Base-by-base conservation (phyloP, 2,113 vertebrate genomes). In the Heterotis niloticus region DNA sequence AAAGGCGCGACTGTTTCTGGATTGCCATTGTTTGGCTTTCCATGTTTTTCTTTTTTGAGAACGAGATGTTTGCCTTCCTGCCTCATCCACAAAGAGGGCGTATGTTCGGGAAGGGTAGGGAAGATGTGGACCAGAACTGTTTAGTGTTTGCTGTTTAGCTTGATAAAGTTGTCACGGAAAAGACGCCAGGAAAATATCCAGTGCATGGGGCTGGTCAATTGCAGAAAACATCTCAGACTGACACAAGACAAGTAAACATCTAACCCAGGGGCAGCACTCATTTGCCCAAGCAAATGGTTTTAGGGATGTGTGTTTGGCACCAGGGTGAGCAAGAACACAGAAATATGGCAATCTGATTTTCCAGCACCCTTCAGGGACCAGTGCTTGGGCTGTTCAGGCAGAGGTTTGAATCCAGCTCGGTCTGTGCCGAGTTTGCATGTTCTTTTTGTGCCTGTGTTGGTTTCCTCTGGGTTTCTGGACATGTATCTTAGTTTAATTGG, bases 131-230 rank as follows among this genome's bases (percentile, higher is more conserved):
- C 79, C 82, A 83, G 85, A 83, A 87, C 87, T 90, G 84, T 44
- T 44, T 44, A 44, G 34, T 44, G 34, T 44, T 44, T 44, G 34
- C 87, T 89, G 86, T 90, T 91, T 88, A 89, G 90, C 84, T 89
- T 89, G 91, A 93, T 93, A 91, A 93, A 94, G 92, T 93, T 93
- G 92, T 92, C 92, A 93, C 93, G 91, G 93, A 80, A 81, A 94
- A 91, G 81, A 86, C 90, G 92, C 90, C 87, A 81, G 79, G 90
- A 88, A 90, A 88, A 83, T 79, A 82, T 79, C 87, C 88, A 83
- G 83, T 89, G 86, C 90, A 85, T 91, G 92, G 90, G 89, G 86
- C 79, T 83, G 87, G 85, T 74, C 92, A 90, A 92, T 91, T 89
- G 88, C 85, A 90, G 86, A 87, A 90, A 91, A 89, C 87, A 83